Base-by-base conservation (phyloP, 2,797 vertebrate genomes). In the Smutsia temminckii region DNA sequence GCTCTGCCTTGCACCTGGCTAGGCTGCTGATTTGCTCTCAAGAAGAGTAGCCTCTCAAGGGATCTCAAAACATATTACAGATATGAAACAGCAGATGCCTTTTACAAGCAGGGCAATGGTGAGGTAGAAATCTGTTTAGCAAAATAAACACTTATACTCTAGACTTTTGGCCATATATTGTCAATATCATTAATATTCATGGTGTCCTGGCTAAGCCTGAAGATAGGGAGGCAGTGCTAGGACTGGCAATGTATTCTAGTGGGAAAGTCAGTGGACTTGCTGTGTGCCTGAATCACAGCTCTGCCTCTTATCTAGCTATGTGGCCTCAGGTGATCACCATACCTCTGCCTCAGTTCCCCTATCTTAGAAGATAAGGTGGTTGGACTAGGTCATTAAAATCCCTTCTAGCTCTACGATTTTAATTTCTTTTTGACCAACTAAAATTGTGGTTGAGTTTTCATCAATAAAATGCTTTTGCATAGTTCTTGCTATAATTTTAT, bases 171-270 rank as follows among this genome's bases (percentile, higher is more conserved):
- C 75, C 93, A 18, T 69, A 13, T 81, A 84, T 95, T 90, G 74
- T 95, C 49, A 69, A 49, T 94, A 78, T 25, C 77, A 92, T 91
- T 61, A 95, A 81, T 95, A 94, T 91, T 93, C 85, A 93, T 69
- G 63, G 46, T 1, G 25, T 40, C 72, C 66, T 53, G 29, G 37
- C 34, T 21, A 57, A 74, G 61, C 78, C 53, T 63, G 32, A 86
- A 51, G 59, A 75, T 80, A 14, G 49, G 14, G 59, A 91, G 81
- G 46, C 34, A 86, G 27, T 37, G 77, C 46, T 29, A 11, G 32
- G 57, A 77, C 46, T 32, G 21, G n/a, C 10, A 51, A 0, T 25
- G 32, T 75, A 46, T 80, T 87, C 88, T 42, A 55, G 14, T 71
- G 78, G 77, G 53, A 51, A 71, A n/a, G 66, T 86, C 55, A 42